Conservation (phyloP, 2,113 vertebrate genomes). For the Lasiurus cinereus region DNA sequence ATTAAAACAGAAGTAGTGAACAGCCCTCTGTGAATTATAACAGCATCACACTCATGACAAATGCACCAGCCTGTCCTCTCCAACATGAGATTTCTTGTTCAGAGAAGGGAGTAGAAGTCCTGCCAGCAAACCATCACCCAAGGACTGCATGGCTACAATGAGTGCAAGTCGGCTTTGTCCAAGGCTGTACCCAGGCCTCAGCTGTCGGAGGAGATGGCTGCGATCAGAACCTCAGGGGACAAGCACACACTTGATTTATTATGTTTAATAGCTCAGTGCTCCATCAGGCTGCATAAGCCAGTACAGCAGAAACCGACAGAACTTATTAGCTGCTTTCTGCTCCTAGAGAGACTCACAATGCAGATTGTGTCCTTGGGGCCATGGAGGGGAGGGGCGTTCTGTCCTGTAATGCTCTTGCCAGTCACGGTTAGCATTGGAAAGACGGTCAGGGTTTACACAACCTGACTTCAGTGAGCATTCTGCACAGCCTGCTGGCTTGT, state of each 20-base stretch:
- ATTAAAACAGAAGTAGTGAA: neutral
- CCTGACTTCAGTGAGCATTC: neutral
- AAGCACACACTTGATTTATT: constrained; percentile 81
- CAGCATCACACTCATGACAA: neutral
- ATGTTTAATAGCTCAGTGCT: constrained; percentile 85
- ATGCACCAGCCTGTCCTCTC: neutral
- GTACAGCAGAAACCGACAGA: constrained; percentile 78
- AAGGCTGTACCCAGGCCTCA: constrained; percentile 7
- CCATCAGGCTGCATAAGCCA: constrained; percentile 63
- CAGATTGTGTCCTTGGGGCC: constrained; percentile 75
- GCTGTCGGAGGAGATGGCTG: constrained; percentile 10
- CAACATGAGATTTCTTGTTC: fast-evolving
- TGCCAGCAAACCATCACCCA: neutral
- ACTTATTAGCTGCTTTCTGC: constrained; percentile 79
- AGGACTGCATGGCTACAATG: fast-evolving
- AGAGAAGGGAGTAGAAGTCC: too few species aligned
- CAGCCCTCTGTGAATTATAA: neutral
- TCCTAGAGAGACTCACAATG: constrained; percentile 75
- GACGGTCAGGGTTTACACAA: neutral
- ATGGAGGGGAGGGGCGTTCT: neutral
- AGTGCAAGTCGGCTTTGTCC: neutral
- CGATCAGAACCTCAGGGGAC: neutral
- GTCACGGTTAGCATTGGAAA: neutral
- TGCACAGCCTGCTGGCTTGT: neutral
- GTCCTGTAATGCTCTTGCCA: constrained; percentile 33